A percentile compares a stretch with the other conserved stretches of the same genome.
Evolutionary conservation across 2,113 vertebrate species (phyloP).

Genomic region (Naja naja): DNA sequence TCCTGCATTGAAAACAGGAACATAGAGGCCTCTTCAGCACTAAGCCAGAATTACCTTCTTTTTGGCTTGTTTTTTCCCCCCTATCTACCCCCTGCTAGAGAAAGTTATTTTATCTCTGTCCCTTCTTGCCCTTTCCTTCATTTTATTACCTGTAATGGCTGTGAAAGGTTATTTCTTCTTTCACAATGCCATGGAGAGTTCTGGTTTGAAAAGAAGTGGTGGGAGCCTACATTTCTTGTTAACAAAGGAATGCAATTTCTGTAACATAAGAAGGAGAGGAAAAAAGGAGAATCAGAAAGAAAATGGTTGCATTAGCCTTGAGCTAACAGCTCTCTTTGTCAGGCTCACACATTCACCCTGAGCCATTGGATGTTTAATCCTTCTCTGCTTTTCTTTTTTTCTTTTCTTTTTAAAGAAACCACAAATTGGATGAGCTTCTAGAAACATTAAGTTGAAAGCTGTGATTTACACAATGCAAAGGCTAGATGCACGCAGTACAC

Average conservation of each 20-base stretch:
- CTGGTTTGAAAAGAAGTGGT: neutral
- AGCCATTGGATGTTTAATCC: neutral
- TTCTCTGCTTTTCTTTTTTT: neutral
- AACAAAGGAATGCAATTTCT: neutral
- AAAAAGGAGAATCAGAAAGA: neutral
- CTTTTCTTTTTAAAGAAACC: neutral
- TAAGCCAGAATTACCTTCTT: neutral
- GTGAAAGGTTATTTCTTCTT: neutral
- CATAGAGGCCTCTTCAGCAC: neutral
- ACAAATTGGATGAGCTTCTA: neutral
- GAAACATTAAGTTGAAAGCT: neutral
- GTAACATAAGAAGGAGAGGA: neutral
- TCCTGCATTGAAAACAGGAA: neutral
- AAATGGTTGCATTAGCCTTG: neutral
- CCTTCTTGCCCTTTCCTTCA: neutral
- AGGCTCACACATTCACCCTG: neutral
- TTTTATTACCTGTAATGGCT: constrained; percentile 10
- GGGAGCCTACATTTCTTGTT: neutral
- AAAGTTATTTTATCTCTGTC: neutral
- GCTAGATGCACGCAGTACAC: neutral
- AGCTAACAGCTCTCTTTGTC: neutral
- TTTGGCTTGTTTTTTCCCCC: neutral
- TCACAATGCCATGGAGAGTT: neutral
- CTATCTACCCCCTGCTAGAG: neutral
- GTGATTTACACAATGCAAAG: neutral